Conservation (phyloP, 2,113 vertebrate genomes). For the Piprites chloris region DNA sequence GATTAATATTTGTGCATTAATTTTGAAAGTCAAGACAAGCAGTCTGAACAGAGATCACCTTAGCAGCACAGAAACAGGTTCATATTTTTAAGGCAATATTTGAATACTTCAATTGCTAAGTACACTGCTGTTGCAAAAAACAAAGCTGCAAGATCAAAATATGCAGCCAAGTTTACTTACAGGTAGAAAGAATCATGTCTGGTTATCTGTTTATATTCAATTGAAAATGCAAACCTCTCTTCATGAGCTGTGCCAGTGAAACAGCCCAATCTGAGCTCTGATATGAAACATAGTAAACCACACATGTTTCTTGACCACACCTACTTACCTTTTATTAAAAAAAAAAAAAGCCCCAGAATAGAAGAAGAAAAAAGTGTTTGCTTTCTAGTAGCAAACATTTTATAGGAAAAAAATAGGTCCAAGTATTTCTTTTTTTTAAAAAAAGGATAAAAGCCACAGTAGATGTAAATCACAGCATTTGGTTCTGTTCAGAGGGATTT, state of each 20-base stretch:
- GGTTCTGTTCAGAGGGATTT: neutral
- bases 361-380: neutral
- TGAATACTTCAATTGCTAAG: neutral
- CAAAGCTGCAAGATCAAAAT: neutral
- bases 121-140: neutral
- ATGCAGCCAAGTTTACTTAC: constrained; percentile 50
- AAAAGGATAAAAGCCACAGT: neutral
- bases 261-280: constrained; percentile 8
- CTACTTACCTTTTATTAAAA: constrained; percentile 44
- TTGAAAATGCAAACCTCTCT: neutral
- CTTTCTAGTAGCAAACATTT: neutral
- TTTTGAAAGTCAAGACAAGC: neutral
- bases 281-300: constrained; percentile 19
- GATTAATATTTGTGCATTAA: neutral
- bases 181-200: constrained; percentile 72
- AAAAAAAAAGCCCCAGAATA: neutral
- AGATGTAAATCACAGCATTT: neutral
- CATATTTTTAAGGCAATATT: neutral
- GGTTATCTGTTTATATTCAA: neutral
- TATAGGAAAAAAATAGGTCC: neutral
- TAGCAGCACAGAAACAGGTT: neutral
- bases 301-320: constrained; percentile 27
- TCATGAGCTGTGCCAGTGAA: neutral
- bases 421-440: neutral
- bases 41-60: neutral